phyloP scores from a whole-genome alignment of 2,113 vertebrate species.

The Ictalurus punctatus region DNA sequence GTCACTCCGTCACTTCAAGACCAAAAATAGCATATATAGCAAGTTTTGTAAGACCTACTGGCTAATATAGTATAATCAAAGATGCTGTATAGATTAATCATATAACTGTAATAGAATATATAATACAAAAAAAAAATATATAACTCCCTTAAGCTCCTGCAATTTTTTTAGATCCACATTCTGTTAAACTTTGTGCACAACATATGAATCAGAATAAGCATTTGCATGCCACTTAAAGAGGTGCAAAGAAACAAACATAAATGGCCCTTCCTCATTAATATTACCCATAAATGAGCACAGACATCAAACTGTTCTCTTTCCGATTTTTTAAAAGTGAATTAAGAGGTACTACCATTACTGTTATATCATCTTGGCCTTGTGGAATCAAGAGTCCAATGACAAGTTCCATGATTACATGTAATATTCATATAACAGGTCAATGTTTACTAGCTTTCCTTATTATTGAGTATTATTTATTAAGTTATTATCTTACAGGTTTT shows the following conservation, averaged over 20 bases:
- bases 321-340: neutral
- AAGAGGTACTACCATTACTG: neutral
- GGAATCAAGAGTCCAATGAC: neutral
- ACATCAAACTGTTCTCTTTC: neutral
- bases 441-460: neutral
- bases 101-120: neutral
- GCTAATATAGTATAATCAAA: neutral
- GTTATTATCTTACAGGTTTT: neutral
- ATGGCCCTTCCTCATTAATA: neutral
- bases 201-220: neutral
- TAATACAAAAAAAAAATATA: neutral
- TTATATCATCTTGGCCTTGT: neutral
- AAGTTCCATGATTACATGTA: neutral
- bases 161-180: neutral
- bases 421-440: neutral
- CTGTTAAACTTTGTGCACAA: neutral
- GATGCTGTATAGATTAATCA: neutral
- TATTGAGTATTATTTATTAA: neutral
- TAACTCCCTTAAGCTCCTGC: slow-evolving; percentile 4
- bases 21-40: neutral
- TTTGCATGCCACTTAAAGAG: neutral
- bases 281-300: neutral
- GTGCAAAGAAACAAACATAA: neutral
- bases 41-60: neutral
- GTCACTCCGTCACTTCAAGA: neutral